Base-by-base conservation (phyloP, 2,888 invertebrate species). In the Hemaris fuciformis region DNA sequence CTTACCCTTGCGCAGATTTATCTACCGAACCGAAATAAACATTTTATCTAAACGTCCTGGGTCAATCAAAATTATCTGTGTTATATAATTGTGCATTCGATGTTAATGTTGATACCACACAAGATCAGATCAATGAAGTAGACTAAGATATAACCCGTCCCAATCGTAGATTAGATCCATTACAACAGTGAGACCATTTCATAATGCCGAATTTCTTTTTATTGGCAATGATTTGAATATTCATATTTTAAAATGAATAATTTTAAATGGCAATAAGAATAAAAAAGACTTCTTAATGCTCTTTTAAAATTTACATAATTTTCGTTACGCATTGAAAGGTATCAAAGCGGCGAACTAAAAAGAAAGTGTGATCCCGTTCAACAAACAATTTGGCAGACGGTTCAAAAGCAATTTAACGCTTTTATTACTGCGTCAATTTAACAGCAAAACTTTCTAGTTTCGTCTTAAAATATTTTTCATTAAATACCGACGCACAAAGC, bases 381-480 rank as follows among this genome's bases (percentile, higher is more conserved):
- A 27, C 15, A 18, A 27, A 48, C 15, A 53, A 53, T 31, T 18
- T 15, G 27, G 27, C 15, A 27, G 48, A 23, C 10, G 20, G 8
- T 53, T 53, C 48, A 58, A 27, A 27, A 25, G 43, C 27, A 58
- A 43, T 18, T 27, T 43, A 23, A 58, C 27, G 18, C 22, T 22
- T 43, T 41, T 27, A 58, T 27, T 25, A 41, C 22, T 25, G 15
- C 48, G 31, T 8, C 31, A 53, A 53, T 53, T 31, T 53, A 53
- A 27, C 53, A 53, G 8, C 53, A 31, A 18, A 31, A 53, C 53
- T 53, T 48, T 18, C 53, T 27, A 31, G 27, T 31, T 31, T 27
- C 48, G 48, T 15, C 27, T 27, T 8, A 48, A 48, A 53, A 53
- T 27, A 53, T 31, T 31, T 27, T 53, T 53, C 53, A 53, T 53